These are phyloP conservation scores for Drosophila takahashii DNA, from an alignment of 1,140 invertebrate genomes.

Conservation along the genomic window DNA sequence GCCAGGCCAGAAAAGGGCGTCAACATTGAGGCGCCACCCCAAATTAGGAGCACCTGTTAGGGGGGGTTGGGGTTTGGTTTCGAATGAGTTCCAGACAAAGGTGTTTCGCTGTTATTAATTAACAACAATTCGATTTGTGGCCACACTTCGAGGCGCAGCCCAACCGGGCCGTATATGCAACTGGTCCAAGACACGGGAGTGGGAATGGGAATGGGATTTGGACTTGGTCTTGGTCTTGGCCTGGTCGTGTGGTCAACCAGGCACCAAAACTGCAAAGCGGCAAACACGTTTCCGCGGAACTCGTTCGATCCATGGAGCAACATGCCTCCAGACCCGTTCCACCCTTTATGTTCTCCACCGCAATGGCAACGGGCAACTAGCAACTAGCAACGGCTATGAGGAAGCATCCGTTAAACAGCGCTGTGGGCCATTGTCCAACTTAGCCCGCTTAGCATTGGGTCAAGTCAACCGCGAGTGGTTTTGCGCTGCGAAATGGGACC, in stretches of 20 bases:
- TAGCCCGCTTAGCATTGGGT: conserved; percentile 80
- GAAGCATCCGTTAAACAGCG: conserved; percentile 73
- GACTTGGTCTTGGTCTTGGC: conserved; percentile 2
- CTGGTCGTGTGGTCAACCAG: conserved; percentile 60
- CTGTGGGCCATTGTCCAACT: conserved; percentile 80
- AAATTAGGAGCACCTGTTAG: conserved; percentile 67
- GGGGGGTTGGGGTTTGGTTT: neutral
- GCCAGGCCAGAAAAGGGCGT: conserved; percentile 60
- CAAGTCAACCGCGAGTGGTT: conserved; percentile 67
- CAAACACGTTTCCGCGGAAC: conserved; percentile 77
- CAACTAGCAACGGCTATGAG: conserved; percentile 6
- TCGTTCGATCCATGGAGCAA: conserved; percentile 55
- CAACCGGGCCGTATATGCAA: conserved; percentile 38
- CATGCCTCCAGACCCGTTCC: conserved; percentile 75
- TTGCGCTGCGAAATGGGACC: conserved; percentile 65
- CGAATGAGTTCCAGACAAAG: conserved; percentile 46
- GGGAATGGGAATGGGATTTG: conserved; percentile 6
- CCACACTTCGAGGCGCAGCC: conserved; percentile 63
- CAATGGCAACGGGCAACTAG: neutral
- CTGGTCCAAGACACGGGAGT: conserved; percentile 31
- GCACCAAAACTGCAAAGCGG: conserved; percentile 38
- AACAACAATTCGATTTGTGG: conserved; percentile 79
- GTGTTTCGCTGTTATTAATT: conserved; percentile 78
- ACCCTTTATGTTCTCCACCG: conserved; percentile 63
- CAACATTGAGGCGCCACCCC: conserved; percentile 66